Evolutionary conservation across 2,888 invertebrate genomes (phyloP).

Genomic region (Drosophila meridionalis): DNA sequence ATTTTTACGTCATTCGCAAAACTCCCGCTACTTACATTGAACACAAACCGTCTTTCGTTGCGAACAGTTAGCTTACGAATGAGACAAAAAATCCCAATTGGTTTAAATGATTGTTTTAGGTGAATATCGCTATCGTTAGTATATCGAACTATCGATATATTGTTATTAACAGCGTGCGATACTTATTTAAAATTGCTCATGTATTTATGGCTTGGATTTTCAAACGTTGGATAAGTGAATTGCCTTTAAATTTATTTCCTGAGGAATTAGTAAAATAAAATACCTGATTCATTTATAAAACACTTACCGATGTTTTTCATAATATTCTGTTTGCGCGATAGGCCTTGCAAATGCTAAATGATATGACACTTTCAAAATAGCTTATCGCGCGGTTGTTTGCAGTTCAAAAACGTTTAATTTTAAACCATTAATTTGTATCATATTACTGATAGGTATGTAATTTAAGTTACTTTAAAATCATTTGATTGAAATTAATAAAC

Average conservation of each 20-base stretch:
- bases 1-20: constrained; percentile 71
- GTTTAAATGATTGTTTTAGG: constrained; percentile 6
- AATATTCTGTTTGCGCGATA: rapidly evolving
- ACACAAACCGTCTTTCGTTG: constrained; percentile 73
- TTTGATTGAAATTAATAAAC: not conserved
- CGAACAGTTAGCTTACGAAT: constrained; percentile 71
- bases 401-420: not conserved
- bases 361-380: not conserved
- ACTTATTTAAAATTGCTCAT: not conserved
- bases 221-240: not conserved
- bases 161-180: not conserved
- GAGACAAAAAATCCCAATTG: constrained; percentile 52
- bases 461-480: not conserved
- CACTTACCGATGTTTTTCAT: not conserved
- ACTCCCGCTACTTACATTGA: constrained; percentile 81
- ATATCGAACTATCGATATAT: constrained; percentile 16
- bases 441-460: not conserved
- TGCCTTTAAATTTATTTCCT: not conserved
- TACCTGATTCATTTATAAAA: not conserved
- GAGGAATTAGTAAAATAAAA: not conserved
- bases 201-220: not conserved
- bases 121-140: constrained; percentile 5
- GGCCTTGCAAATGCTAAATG: not conserved
- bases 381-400: not conserved
- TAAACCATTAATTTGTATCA: not conserved